Base-by-base conservation (phyloP, 2,888 invertebrate species). In the Hemicrepidius hirtus region DNA sequence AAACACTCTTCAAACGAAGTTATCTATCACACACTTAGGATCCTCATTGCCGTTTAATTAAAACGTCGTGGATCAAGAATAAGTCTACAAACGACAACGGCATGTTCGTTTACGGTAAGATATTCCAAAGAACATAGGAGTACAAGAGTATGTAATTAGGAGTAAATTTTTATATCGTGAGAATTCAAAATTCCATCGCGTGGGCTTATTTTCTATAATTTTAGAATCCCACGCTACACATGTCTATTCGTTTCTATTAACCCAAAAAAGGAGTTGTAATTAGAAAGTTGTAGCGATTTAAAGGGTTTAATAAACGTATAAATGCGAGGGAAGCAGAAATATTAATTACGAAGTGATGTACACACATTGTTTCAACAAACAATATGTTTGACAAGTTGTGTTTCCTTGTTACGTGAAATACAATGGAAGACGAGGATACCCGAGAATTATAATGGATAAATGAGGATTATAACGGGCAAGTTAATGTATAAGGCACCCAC, bases 391-490 rank as follows among this genome's bases (percentile, higher is more conserved):
- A 57, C 57, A 57, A 57, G 37, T 57, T 37, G 37, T 37, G 37
- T 37, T 57, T 57, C 57, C 57, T 57, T 57, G 57, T 57, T 57
- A 37, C 6, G 32, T 21, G 12, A 37, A 57, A 16, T 20, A 57
- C 16, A 16, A 57, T 20, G 10, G 37, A 20, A 20, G 57, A 57
- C 57, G 37, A 57, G 37, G 57, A 57, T 57, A 37, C 18, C n/a
- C 57, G 16, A 57, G 57, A 57, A 57, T 57, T 57, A 57, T 37
- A 37, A 57, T 57, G 57, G 57, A 37, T 37, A 57, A 57, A 37
- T 37, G 57, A 20, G 57, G 37, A 57, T 57, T 37, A 37, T 37
- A 37, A 57, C 20, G 57, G 37, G 37, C 37, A 57, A 35, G 37
- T 57, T 37, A 37, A 35, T 57, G 37, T 28, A 35, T 57, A 37